Percentiles rank a stretch among this genome's conserved stretches.
Conservation (phyloP, 2,888 invertebrate genomes). For the Chalcosyrphus nemorum region DNA sequence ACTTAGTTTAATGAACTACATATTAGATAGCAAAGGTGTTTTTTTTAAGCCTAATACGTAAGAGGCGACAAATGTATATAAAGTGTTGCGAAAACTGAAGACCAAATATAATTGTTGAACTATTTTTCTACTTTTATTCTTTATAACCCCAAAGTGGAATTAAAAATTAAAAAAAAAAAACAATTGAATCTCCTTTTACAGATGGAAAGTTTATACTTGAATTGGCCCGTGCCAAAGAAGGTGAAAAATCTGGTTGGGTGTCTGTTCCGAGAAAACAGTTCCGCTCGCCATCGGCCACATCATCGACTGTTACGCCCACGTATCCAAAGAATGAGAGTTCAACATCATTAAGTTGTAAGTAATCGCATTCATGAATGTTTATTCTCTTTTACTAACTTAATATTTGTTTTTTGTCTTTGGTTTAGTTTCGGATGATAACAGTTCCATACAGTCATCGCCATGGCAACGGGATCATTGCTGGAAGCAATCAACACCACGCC, state of each 20-base stretch:
- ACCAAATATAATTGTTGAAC: too few relatives aligned
- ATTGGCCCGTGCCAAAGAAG: slow-evolving; percentile 88
- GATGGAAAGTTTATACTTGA: slow-evolving; percentile 96
- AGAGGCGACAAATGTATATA: too few relatives aligned
- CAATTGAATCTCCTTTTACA: slow-evolving; percentile 78
- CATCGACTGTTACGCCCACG: slow-evolving; percentile 84
- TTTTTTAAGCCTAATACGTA: too few relatives aligned
- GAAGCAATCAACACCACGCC: slow-evolving; percentile 91
- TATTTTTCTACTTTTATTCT: too few relatives aligned
- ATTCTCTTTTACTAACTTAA: neutral
- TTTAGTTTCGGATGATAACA: slow-evolving; percentile 94
- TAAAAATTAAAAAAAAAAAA: neutral
- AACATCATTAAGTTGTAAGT: slow-evolving; percentile 90
- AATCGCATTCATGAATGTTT: neutral
- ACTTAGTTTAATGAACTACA: too few relatives aligned
- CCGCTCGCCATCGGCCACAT: slow-evolving; percentile 90
- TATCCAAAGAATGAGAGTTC: slow-evolving; percentile 88
- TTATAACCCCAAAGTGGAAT: too few relatives aligned
- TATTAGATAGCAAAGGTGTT: too few relatives aligned
- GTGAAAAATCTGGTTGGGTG: slow-evolving; percentile 93
- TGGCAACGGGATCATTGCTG: slow-evolving; percentile 95
- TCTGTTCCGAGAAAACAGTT: slow-evolving; percentile 94
- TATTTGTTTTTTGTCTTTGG: slow-evolving; percentile 73
- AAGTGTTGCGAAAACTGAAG: too few relatives aligned
- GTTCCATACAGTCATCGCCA: slow-evolving; percentile 94